Percentiles rank a stretch among this genome's conserved stretches.
Conservation (phyloP, 2,113 vertebrate species). For the Phaethornis superciliosus region DNA sequence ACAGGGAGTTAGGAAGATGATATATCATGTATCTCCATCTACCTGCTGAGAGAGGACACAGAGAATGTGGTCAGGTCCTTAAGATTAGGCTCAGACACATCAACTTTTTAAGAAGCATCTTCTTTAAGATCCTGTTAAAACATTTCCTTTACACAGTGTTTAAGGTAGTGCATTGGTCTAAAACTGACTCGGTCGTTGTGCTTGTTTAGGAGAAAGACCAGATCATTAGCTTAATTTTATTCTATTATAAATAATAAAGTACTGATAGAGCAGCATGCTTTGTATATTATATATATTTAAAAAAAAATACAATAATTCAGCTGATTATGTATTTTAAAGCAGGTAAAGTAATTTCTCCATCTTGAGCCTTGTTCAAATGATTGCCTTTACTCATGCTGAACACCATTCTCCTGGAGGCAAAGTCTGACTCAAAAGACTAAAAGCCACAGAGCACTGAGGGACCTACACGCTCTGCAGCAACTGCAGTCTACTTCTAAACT, state of each 20-base stretch:
- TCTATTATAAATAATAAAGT: background rate
- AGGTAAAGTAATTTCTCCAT: background rate
- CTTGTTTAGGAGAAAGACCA: background rate
- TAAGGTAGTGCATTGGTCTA: background rate
- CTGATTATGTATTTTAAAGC: background rate
- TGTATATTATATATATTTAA: background rate
- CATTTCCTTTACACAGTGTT: rapidly evolving
- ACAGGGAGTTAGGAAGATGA: background rate
- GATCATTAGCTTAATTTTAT: background rate
- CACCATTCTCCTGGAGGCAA: rapidly evolving
- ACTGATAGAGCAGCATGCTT: background rate
- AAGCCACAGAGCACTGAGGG: background rate
- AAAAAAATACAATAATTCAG: background rate
- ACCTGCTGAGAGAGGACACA: background rate
- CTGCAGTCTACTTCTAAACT: background rate
- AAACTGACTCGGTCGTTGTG: background rate
- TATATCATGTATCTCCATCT: background rate
- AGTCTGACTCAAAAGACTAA: background rate
- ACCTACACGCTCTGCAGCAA: background rate
- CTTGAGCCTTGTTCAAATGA: background rate
- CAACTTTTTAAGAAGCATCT: background rate
- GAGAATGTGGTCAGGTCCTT: background rate
- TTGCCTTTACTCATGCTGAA: background rate
- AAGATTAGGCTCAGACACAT: background rate
- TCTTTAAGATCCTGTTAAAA: background rate